Evolutionary conservation across 2,797 vertebrate genomes (phyloP).

Genomic region (Muscicapa comitata): DNA sequence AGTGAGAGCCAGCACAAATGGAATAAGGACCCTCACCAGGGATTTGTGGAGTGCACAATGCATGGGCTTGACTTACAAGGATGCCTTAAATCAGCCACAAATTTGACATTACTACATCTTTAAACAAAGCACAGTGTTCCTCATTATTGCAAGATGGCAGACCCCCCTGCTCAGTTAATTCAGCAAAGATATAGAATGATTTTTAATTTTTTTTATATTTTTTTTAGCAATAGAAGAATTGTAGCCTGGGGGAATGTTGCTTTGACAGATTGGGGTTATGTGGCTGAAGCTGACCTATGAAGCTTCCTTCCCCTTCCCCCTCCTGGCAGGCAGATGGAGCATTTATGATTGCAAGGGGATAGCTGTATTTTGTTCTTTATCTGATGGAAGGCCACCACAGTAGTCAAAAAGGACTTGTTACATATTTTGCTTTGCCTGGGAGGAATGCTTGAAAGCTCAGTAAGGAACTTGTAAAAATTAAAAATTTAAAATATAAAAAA

Average conservation of each 20-base stretch:
- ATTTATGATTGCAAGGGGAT: not conserved
- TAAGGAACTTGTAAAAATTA: not conserved
- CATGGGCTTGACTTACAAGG: not conserved
- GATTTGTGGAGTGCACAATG: not conserved
- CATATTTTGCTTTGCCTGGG: not conserved
- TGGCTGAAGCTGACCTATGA: conserved; percentile 19
- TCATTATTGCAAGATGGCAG: not conserved
- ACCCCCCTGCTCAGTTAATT: not conserved
- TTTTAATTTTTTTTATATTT: not conserved
- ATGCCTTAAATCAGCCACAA: not conserved
- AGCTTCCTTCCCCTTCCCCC: not conserved
- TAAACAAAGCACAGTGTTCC: not conserved
- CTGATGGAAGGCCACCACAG: not conserved
- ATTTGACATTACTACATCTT: not conserved
- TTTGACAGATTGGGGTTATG: conserved; percentile 44
- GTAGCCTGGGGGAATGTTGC: not conserved
- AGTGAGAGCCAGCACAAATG: not conserved
- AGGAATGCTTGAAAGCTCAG: not conserved
- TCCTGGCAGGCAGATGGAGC: not conserved
- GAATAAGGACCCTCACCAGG: not conserved
- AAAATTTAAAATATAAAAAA: not conserved
- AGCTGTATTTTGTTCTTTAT: not conserved
- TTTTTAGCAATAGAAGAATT: not conserved
- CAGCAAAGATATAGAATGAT: not conserved
- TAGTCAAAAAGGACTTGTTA: not conserved